Evolutionary conservation across 2,797 vertebrate genomes (phyloP).

Genomic region (Xiphorhynchus erythropygius): DNA sequence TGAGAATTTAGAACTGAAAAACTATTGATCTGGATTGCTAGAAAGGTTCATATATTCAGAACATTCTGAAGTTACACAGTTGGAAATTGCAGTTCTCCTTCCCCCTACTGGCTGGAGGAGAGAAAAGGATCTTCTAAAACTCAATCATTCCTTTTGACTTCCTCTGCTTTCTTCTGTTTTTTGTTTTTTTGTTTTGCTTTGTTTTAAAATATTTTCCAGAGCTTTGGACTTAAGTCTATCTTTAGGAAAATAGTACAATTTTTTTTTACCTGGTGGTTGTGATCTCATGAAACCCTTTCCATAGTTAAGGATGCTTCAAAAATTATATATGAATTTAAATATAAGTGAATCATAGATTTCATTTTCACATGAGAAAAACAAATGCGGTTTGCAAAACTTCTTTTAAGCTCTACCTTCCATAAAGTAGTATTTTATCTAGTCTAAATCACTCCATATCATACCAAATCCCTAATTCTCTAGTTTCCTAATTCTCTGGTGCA

Average conservation of each 20-base stretch:
- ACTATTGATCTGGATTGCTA: not conserved
- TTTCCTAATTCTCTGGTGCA: not conserved
- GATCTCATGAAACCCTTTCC: not conserved
- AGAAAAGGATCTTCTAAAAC: not conserved
- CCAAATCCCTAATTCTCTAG: not conserved
- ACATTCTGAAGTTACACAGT: not conserved
- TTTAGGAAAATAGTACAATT: not conserved
- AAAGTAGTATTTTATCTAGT: not conserved
- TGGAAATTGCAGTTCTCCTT: not conserved
- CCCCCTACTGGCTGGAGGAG: accelerated
- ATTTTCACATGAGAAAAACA: not conserved
- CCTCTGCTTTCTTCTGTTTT: not conserved
- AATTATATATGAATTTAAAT: not conserved
- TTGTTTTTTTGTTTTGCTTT: not conserved
- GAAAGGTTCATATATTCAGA: not conserved
- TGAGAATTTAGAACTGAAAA: not conserved
- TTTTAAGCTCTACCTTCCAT: not conserved
- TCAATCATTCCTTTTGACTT: not conserved
- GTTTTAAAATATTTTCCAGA: not conserved
- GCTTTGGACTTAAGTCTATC: not conserved
- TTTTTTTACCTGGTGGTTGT: not conserved
- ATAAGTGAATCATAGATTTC: not conserved
- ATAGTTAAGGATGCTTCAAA: not conserved
- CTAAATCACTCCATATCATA: not conserved
- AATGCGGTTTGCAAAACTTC: not conserved